Base-by-base conservation (phyloP, 2,113 vertebrate genomes). In the Ctenomys sociabilis region DNA sequence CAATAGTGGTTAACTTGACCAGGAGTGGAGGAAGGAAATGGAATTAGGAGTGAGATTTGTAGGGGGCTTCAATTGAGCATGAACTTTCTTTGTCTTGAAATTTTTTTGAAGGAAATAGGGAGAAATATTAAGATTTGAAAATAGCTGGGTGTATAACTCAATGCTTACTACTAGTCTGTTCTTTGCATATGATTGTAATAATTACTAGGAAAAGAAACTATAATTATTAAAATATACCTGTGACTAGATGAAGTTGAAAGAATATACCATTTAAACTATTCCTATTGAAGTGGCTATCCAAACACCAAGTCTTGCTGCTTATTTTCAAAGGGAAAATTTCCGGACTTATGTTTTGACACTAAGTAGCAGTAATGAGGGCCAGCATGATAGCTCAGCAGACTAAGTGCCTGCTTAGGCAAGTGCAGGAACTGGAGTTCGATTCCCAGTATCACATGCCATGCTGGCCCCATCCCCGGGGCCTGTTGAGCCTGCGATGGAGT, bases 111-210 rank as follows among this genome's bases (percentile, higher is more conserved):
- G 93, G 22, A 95, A 89, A 83, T 28, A 66, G 66, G 4, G 32
- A 0, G 91, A 90, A 75, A 70, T 78, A 91, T 80, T 80, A 94
- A 94, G 80, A 83, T 89, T 75, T 96, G 61, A 6, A 45, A 93
- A 93, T 81, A 57, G 17, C 40, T 49, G 26, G 8, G 40, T 85
- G 8, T 14, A 73, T 16, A 52, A 13, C 75, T 32, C 45, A 81
- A 49, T 52, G 70, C 3, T 93, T 87, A 64, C 68, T 90, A 72
- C 45, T 75, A 73, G 59, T 49, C 26, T 94, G 28, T 70, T 83
- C 28, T 57, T 90, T 93, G 66, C 45, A 12, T 88, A 68, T 91
- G 37, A 17, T 61, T 88, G 3, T 68, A 94, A 87, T 40, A 86
- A 72, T 86, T 52, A 94, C 59, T n/a, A 90, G 61, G 70, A 87